Base-by-base conservation (phyloP, 2,797 vertebrate species). In the Fistularia tabacaria region DNA sequence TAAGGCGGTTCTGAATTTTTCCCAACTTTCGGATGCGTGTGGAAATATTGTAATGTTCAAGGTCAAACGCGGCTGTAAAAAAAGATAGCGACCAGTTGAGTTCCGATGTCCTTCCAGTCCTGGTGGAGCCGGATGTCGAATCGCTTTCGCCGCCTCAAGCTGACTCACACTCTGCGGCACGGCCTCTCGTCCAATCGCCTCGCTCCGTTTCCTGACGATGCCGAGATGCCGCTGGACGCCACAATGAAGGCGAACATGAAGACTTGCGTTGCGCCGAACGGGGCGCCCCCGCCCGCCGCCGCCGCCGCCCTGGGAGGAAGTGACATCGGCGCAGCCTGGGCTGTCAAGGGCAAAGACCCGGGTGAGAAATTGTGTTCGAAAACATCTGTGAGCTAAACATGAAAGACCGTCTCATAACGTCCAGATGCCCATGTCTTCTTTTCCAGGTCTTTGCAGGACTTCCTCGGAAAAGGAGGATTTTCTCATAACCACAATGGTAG, bases 111-210 rank as follows among this genome's bases (percentile, higher is more conserved):
- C 49, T 49, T 75, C 13, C 81, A 99, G 96, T 98, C 96, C 14
- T 99, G 97, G 97, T 99, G 97, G 97, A 99, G 86, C 74, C 91
- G 97, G 51, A 99, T 99, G 96, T 99, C 97, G 51, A 99, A 99
- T 82, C 91, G 95, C 14, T 99, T 99, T 80, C 91, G 96, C 14
- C 94, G 93, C 64, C 92, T 99, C 37, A 99, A 99, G 79, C n/a
- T 98, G 79, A 98, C 94, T 56, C 93, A 96, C 81, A 99, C 96
- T 0, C 74, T 99, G 74, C 92, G 95, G 50, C 94, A 97, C 1
- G 94, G 96, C 25, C 92, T 98, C 38, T 91, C 93, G 39, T 84
- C 91, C 78, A 93, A 84, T 77, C 96, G 92, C 12, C 90, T 97
- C 41, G 88, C 91, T 58, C 95, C 94, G 7, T 97, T 98, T 72